Percentiles rank a stretch among this genome's conserved stretches.
phyloP scores from a whole-genome alignment of 2,888 invertebrate species.

The Eristalinus aeneus region DNA sequence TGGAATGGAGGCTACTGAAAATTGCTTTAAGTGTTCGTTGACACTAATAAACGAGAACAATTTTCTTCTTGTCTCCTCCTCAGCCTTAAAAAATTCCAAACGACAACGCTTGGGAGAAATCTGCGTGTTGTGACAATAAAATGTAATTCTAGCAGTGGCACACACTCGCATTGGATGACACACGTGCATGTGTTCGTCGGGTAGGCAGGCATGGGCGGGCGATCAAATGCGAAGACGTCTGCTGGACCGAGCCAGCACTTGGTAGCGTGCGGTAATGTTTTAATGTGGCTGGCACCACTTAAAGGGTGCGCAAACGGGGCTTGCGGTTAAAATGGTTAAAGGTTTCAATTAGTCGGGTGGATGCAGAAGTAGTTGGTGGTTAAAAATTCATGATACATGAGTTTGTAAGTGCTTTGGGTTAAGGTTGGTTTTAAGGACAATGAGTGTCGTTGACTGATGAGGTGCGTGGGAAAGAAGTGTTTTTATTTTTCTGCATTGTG shows the following conservation, averaged over 20 bases:
- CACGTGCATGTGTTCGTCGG: background rate
- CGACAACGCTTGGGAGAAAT: constrained; percentile 3
- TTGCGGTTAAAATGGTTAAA: background rate
- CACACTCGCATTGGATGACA: background rate
- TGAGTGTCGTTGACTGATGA: background rate
- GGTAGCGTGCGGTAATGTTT: background rate
- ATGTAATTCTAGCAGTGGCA: constrained; percentile 7
- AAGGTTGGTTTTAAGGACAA: background rate
- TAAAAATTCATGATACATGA: background rate
- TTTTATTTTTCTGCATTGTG: too few relatives aligned
- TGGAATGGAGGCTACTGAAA: constrained; percentile 19
- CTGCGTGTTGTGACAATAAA: constrained; percentile 24
- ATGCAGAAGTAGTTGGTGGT: background rate
- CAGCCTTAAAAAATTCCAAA: background rate
- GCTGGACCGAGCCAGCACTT: background rate
- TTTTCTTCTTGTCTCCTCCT: background rate
- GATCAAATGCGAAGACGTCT: background rate
- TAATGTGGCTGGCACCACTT: background rate
- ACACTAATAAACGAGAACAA: constrained; percentile 48
- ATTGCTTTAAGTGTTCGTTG: constrained; percentile 46
- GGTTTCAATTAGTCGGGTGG: background rate
- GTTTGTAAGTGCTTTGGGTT: background rate
- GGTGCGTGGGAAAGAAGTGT: background rate
- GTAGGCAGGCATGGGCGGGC: background rate
- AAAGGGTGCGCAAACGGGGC: background rate